Percentiles rank a stretch among this genome's conserved stretches.
Evolutionary conservation across 2,888 invertebrate species (phyloP).

Genomic region (Nebria salina): DNA sequence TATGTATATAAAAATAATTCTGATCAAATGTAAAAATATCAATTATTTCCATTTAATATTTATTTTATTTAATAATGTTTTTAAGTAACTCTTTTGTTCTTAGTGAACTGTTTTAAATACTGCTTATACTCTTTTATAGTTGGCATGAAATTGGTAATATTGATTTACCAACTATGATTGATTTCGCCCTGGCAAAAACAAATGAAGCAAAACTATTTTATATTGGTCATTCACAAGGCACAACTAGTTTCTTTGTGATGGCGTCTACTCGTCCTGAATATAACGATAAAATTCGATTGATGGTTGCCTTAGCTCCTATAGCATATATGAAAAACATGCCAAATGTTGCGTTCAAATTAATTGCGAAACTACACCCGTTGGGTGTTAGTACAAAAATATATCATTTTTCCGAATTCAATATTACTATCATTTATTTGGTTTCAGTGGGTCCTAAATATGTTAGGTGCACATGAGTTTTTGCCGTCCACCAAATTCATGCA

Average conservation of each 20-base stretch:
- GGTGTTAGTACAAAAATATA: conserved; percentile 61
- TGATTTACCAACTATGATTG: conserved; percentile 81
- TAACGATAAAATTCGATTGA: conserved; percentile 68
- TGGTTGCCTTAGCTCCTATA: conserved; percentile 71
- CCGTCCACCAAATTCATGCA: conserved; percentile 67
- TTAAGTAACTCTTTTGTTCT: no score
- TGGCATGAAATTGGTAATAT: conserved; percentile 81
- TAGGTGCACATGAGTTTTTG: conserved; percentile 71
- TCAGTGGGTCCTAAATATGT: conserved; percentile 60
- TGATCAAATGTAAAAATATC: no score
- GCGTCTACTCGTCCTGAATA: conserved; percentile 68
- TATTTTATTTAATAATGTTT: no score
- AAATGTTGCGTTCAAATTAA: conserved; percentile 64
- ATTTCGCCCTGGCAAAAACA: conserved; percentile 69
- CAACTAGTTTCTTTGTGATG: conserved; percentile 71
- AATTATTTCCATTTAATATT: no score
- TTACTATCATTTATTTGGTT: conserved; percentile 50
- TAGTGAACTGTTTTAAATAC: no score
- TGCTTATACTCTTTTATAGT: conserved; percentile 61
- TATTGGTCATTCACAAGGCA: conserved; percentile 78
- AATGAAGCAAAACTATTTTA: conserved; percentile 70
- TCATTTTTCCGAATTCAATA: background rate
- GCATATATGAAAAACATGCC: conserved; percentile 65
- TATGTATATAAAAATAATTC: background rate
- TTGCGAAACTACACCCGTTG: conserved; percentile 64